Conservation (phyloP, 2,888 invertebrate genomes). For the Steinernema scapterisci region DNA sequence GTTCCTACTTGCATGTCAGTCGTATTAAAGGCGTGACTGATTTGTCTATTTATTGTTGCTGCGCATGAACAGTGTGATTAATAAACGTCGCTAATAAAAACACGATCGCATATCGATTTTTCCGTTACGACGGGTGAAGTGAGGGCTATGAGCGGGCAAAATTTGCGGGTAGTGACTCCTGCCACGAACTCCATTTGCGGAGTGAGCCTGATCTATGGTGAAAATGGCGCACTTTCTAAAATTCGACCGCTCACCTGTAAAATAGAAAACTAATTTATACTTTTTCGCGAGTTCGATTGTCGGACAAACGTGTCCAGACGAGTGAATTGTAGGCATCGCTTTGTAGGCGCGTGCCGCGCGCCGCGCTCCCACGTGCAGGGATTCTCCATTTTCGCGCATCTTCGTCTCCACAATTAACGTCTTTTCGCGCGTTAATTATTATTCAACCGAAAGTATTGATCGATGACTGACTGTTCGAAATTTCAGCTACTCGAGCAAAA, state of each 20-base stretch:
- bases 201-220: neutral
- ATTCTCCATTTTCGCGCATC: neutral
- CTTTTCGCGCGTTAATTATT: neutral
- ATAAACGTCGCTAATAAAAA: slow-evolving; percentile 27
- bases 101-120: neutral
- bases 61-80: neutral
- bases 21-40: neutral
- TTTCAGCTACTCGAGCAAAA: slow-evolving; percentile 4
- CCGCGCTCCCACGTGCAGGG: neutral
- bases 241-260: neutral
- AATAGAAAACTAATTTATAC: neutral
- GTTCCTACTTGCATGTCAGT: neutral
- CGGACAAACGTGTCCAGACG: neutral
- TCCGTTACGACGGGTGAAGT: neutral
- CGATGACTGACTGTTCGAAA: neutral
- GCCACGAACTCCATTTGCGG: neutral
- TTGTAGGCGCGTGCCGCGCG: neutral
- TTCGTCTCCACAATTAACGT: neutral
- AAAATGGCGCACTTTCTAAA: slow-evolving; percentile 25
- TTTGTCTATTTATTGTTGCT: slow-evolving; percentile 31
- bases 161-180: neutral
- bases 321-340: neutral
- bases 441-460: neutral
- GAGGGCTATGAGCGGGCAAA: neutral
- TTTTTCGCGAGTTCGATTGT: no score